Percentiles rank a stretch among this genome's conserved stretches.
These are phyloP conservation scores for Cebuella pygmaea DNA, from an alignment of 2,797 vertebrate genomes.

Conservation along the genomic window DNA sequence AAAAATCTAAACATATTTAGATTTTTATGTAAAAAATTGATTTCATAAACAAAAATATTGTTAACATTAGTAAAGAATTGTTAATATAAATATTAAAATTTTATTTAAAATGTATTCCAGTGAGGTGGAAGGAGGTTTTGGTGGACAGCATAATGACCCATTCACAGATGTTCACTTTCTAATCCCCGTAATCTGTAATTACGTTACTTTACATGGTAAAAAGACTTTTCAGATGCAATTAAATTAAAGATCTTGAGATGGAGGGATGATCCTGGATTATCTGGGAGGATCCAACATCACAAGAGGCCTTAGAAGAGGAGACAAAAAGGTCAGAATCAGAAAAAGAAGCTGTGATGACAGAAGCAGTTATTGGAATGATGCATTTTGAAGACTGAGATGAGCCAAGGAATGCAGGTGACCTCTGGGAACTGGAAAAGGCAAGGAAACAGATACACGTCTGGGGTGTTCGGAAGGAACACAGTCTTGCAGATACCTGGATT, in stretches of 20 bases:
- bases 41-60: neutral
- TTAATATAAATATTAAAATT: neutral
- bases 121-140: neutral
- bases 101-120: neutral
- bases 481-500: neutral
- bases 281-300: neutral
- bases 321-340: neutral
- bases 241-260: neutral
- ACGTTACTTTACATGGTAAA: neutral
- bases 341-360: neutral
- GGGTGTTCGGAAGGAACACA: rapidly evolving
- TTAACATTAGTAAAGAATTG: neutral
- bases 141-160: neutral
- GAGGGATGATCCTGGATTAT: neutral
- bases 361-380: neutral
- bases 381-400: neutral
- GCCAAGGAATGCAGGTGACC: neutral
- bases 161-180: neutral
- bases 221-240: neutral
- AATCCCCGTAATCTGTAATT: neutral
- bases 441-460: neutral
- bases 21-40: neutral
- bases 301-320: neutral
- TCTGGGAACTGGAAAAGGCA: neutral
- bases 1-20: neutral